Percentiles rank a stretch among this genome's conserved stretches.
Evolutionary conservation across 2,113 vertebrate genomes (phyloP).

Genomic region (Elephantulus edwardii): DNA sequence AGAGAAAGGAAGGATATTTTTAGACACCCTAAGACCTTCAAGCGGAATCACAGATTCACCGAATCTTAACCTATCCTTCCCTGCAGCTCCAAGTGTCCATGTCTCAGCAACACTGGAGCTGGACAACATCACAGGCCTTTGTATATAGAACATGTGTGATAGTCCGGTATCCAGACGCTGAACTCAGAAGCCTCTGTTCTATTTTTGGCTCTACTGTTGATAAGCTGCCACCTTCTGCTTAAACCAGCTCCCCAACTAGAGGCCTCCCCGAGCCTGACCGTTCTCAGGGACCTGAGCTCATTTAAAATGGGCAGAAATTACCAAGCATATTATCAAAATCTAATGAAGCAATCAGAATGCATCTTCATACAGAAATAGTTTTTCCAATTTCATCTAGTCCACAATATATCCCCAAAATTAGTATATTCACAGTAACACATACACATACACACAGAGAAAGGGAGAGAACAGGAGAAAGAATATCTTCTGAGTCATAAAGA

Average conservation of each 20-base stretch:
- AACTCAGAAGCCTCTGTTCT: conserved; percentile 6
- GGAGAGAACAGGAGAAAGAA: rapidly evolving
- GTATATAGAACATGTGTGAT: background rate
- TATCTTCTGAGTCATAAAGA: background rate
- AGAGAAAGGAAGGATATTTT: conserved; percentile 61
- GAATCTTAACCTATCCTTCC: conserved; percentile 40
- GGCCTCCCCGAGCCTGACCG: background rate
- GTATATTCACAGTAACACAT: background rate
- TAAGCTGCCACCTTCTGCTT: background rate
- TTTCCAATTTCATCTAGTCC: background rate
- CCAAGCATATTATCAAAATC: conserved; percentile 47
- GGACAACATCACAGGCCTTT: background rate
- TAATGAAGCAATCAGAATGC: conserved; percentile 38
- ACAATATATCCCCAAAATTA: conserved; percentile 44
- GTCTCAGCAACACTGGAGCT: background rate
- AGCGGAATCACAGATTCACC: conserved; percentile 49
- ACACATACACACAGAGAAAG: background rate
- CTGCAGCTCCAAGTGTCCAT: background rate
- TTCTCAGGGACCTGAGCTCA: background rate
- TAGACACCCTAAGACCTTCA: conserved; percentile 50
- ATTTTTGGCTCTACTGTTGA: conserved; percentile 40
- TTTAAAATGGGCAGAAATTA: conserved; percentile 42
- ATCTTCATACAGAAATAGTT: conserved; percentile 40
- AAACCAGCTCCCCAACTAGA: background rate
- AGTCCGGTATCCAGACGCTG: background rate